These are phyloP conservation scores for Ophraella communa DNA, from an alignment of 2,888 invertebrate species.

Conservation along the genomic window DNA sequence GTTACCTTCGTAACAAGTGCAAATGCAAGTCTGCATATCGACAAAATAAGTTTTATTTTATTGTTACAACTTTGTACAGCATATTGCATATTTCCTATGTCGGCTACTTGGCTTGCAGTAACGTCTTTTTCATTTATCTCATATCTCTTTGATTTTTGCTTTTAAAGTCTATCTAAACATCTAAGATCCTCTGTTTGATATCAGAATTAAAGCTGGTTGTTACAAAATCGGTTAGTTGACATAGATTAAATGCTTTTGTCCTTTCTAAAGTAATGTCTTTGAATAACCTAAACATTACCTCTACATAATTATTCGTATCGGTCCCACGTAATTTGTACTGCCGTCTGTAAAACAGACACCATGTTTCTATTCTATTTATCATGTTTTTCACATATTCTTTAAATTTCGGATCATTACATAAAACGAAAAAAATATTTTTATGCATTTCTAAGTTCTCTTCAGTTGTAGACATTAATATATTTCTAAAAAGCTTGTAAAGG, in stretches of 20 bases:
- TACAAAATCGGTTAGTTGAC: conserved; percentile 13
- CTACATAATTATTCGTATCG: conserved; percentile 22
- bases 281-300: conserved; percentile 11
- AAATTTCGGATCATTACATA: conserved; percentile 6
- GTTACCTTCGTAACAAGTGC: too few relatives aligned
- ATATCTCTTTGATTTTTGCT: too few relatives aligned
- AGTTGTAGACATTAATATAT: conserved; percentile 15
- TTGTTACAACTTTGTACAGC: too few relatives aligned
- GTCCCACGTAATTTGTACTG: conserved; percentile 4
- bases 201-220: too few relatives aligned
- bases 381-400: conserved; percentile 17
- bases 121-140: not conserved
- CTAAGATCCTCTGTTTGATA: too few relatives aligned
- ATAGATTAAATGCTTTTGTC: conserved; percentile 20
- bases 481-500: conserved; percentile 6
- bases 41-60: too few relatives aligned
- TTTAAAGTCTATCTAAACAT: too few relatives aligned
- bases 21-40: not conserved
- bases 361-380: conserved; percentile 8
- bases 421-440: conserved; percentile 1
- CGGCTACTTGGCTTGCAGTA: too few relatives aligned
- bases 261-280: conserved; percentile 14
- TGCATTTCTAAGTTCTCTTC: conserved; percentile 8
- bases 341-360: conserved; percentile 8
- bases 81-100: too few relatives aligned